A percentile compares a stretch with the other conserved stretches of the same genome.
phyloP scores from a whole-genome alignment of 2,888 invertebrate genomes.

The Liodrosophila aerea region DNA sequence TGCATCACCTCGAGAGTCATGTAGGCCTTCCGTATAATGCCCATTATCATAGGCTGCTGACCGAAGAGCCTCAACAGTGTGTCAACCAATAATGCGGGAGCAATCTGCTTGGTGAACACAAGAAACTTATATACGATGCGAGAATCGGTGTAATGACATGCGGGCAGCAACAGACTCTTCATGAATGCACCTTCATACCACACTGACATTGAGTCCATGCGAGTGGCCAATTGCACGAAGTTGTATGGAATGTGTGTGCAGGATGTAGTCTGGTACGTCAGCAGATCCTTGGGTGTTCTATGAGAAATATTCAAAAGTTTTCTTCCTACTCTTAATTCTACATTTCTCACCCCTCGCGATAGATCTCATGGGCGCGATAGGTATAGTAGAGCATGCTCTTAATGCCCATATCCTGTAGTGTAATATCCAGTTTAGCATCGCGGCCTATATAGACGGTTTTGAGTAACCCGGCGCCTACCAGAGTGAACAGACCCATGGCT shows the following conservation, averaged over 20 bases:
- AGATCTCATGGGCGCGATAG: slow-evolving; percentile 24
- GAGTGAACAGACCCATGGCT: slow-evolving; percentile 69
- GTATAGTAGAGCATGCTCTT: slow-evolving; percentile 65
- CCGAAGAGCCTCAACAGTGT: slow-evolving; percentile 50
- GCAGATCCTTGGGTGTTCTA: slow-evolving; percentile 37
- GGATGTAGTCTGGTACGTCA: slow-evolving; percentile 63
- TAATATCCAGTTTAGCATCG: slow-evolving; percentile 57
- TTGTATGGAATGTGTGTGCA: slow-evolving; percentile 46
- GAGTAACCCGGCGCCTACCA: slow-evolving; percentile 69
- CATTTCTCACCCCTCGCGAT: slow-evolving; percentile 52
- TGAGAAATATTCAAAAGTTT: too few species aligned
- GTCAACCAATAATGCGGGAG: slow-evolving; percentile 67
- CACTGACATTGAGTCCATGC: slow-evolving; percentile 42
- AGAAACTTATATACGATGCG: slow-evolving; percentile 53
- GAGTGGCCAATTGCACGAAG: slow-evolving; percentile 48
- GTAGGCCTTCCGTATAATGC: slow-evolving; percentile 57
- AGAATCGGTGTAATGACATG: slow-evolving; percentile 52
- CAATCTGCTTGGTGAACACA: slow-evolving; percentile 61
- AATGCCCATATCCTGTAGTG: slow-evolving; percentile 68
- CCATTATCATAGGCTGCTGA: slow-evolving; percentile 60
- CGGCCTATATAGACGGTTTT: slow-evolving; percentile 57
- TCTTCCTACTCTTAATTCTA: too few species aligned
- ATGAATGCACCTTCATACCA: slow-evolving; percentile 56
- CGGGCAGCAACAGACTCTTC: slow-evolving; percentile 57
- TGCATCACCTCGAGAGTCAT: slow-evolving; percentile 60